Evolutionary conservation across 2,797 vertebrate genomes (phyloP).

Genomic region (Sebastes nivosus): DNA sequence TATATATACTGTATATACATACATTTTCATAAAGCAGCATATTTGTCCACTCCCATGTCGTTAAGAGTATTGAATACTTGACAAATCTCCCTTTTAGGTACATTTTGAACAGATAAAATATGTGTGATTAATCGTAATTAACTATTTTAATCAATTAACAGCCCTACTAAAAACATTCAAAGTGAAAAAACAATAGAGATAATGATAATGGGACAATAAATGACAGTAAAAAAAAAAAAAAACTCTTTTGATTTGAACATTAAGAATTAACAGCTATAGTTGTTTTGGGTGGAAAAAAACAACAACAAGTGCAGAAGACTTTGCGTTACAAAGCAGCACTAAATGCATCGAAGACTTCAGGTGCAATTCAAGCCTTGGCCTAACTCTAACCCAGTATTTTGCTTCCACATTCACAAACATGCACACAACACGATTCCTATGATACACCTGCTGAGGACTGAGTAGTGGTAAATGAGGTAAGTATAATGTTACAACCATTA

Average conservation of each 20-base stretch:
- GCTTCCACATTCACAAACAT: slow-evolving; percentile 20
- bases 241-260: neutral
- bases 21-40: no score
- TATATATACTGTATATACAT: no score
- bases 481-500: neutral
- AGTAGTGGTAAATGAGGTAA: neutral
- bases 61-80: no score
- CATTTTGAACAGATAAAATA: no score
- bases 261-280: neutral
- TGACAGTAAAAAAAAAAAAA: neutral
- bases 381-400: neutral
- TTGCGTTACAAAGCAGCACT: neutral
- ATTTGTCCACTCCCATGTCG: no score
- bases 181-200: neutral
- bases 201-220: slow-evolving; percentile 6
- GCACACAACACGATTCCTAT: neutral
- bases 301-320: neutral
- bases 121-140: no score
- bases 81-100: no score
- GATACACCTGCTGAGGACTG: neutral
- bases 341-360: neutral
- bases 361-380: neutral
- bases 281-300: neutral
- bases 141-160: no score
- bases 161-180: neutral